Evolutionary conservation across 1,140 invertebrate species (phyloP), one percentile per base, ranked within the genome.

Genomic region (Pogonognathellus flavescens): DNA sequence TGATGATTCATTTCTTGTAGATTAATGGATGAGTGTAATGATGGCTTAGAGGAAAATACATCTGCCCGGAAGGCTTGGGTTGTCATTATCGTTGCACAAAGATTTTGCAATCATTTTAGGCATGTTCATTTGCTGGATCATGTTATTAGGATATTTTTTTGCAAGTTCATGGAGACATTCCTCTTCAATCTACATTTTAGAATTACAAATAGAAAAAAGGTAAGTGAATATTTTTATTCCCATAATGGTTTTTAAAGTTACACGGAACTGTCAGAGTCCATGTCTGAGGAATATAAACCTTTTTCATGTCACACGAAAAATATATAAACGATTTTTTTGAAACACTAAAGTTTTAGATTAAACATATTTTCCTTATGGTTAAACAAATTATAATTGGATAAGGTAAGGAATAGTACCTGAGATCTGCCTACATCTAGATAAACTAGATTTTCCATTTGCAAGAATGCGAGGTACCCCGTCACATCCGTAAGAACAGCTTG

Each of bases 401-500:
- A n/a, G n/a, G n/a, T n/a, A n/a, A n/a, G n/a, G n/a, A n/a, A n/a
- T n/a, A 49, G 14, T 76, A 76, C 70, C 41, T 76, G 70, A 49
- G 85, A 82, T n/a, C 80, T 60, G 9, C 85, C 85, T 0, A 85
- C 53, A 41, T 59, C 72, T 22, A 85, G 52, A 13, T 20, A 16
- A 8, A 49, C 31, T 5, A 85, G 31, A 18, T 22, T 70, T n/a
- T 52, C 20, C 85, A 86, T 86, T 53, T 60, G 52, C 20, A 86
- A 55, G 50, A 86, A 86, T 8, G 72, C 62, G 1, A 83, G 14
- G 49, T 86, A 86, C 7, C 81, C 85, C 49, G 57, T 50, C 14
- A 86, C 85, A 60, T 86, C 85, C 7, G 85, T 86, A 0, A 86
- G 25, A n/a, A 84, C 41, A 11, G 66, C 81, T 22, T 66, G 82